A percentile compares a stretch with the other conserved stretches of the same genome.
These are phyloP conservation scores for Cetoscarus ocellatus DNA, from an alignment of 2,797 vertebrate species.

Conservation along the genomic window DNA sequence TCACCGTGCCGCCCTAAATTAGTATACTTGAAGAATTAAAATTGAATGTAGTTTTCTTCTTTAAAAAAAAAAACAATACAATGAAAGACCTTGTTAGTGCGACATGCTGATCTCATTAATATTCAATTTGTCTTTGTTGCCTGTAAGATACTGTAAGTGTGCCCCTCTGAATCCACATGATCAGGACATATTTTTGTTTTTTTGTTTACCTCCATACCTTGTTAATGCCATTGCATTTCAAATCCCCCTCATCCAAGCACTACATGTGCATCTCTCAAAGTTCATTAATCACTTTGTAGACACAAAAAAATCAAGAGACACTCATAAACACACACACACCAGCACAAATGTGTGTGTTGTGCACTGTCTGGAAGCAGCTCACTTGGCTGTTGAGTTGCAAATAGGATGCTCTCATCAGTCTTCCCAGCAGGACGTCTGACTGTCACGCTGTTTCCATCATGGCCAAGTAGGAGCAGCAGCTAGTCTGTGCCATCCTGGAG, in stretches of 20 bases:
- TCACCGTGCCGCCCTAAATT: too few relatives aligned
- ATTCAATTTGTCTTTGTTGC: conserved; percentile 1
- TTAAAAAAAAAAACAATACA: too few relatives aligned
- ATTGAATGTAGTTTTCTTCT: too few relatives aligned
- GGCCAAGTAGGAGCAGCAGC: conserved; percentile 55
- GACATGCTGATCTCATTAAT: conserved; percentile 29
- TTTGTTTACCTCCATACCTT: conserved; percentile 3
- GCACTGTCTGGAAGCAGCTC: conserved; percentile 70
- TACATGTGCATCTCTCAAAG: conserved; percentile 35
- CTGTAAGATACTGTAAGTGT: background rate
- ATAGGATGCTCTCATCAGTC: conserved; percentile 86
- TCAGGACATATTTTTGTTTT: conserved; percentile 2
- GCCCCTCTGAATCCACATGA: background rate
- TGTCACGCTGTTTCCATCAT: conserved; percentile 86
- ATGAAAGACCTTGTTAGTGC: conserved; percentile 22
- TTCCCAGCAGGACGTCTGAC: conserved; percentile 81
- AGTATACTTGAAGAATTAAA: too few relatives aligned
- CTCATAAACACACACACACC: conserved; percentile 8
- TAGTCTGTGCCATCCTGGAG: conserved; percentile 53
- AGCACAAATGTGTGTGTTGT: conserved; percentile 49
- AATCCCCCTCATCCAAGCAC: conserved; percentile 13
- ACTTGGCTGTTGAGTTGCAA: conserved; percentile 82
- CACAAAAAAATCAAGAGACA: conserved; percentile 24
- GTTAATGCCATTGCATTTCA: background rate
- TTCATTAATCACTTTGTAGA: conserved; percentile 59